phyloP scores from a whole-genome alignment of 2,888 invertebrate genomes.

The Prosapia bicincta region DNA sequence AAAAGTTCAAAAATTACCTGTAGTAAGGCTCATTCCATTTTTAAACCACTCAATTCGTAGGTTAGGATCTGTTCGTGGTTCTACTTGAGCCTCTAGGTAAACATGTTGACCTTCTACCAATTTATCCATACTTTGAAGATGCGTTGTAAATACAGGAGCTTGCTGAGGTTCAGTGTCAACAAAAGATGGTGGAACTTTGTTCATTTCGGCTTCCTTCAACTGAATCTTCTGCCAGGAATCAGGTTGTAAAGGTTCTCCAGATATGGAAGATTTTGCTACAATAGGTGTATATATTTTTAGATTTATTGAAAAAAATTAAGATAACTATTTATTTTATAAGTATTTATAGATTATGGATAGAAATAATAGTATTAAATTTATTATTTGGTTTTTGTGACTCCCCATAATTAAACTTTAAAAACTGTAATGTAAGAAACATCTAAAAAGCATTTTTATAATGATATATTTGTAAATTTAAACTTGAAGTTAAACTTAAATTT shows the following conservation, averaged over 20 bases:
- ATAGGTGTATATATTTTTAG: slow-evolving; percentile 21
- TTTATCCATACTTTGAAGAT: slow-evolving; percentile 79
- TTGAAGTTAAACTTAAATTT: too few species aligned
- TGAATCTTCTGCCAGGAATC: slow-evolving; percentile 92
- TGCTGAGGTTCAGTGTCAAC: slow-evolving; percentile 81
- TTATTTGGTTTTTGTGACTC: too few species aligned
- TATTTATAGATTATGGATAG: too few species aligned
- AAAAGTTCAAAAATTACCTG: slow-evolving; percentile 57
- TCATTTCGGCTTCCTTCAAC: slow-evolving; percentile 87
- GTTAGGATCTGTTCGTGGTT: slow-evolving; percentile 85
- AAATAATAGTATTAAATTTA: too few species aligned
- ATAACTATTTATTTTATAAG: too few species aligned
- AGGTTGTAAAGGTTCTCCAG: slow-evolving; percentile 81
- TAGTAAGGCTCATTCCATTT: slow-evolving; percentile 80
- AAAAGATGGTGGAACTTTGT: slow-evolving; percentile 84
- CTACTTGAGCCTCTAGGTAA: slow-evolving; percentile 84
- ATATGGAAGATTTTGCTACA: slow-evolving; percentile 65
- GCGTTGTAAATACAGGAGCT: slow-evolving; percentile 94
- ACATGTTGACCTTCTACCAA: slow-evolving; percentile 84
- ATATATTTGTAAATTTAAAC: too few species aligned
- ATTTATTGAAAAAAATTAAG: too few species aligned
- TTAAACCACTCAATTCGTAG: slow-evolving; percentile 89
- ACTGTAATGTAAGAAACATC: too few species aligned
- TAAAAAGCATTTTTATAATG: too few species aligned
- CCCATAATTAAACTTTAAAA: too few species aligned